A percentile compares a stretch with the other conserved stretches of the same genome.
These are phyloP conservation scores for Meiosimyza decipiens DNA, from an alignment of 2,888 invertebrate genomes.

Conservation along the genomic window DNA sequence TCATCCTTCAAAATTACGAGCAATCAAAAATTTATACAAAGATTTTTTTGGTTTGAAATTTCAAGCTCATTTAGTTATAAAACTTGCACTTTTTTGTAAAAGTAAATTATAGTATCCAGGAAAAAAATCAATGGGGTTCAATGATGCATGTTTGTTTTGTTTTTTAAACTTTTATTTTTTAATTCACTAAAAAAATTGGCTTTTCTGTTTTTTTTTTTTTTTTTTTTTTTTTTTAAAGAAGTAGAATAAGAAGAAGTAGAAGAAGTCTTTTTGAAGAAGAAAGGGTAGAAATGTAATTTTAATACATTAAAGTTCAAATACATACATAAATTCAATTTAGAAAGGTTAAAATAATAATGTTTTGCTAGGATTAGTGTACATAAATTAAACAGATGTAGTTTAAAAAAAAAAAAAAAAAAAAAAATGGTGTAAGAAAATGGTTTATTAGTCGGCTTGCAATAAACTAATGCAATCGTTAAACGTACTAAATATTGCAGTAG, in stretches of 20 bases:
- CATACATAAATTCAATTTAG: conserved; percentile 51
- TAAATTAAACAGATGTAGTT: too few relatives aligned
- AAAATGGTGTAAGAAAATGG: too few relatives aligned
- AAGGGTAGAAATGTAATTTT: not conserved
- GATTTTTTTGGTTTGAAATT: not conserved
- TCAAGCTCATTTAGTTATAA: not conserved
- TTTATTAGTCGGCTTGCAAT: too few relatives aligned
- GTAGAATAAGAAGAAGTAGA: not conserved
- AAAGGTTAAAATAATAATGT: conserved; percentile 41
- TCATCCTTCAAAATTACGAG: conserved; percentile 79
- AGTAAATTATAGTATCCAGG: conserved; percentile 13
- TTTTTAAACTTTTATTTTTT: conserved; percentile 21
- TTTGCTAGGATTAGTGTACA: not conserved
- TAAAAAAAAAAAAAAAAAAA: too few relatives aligned
- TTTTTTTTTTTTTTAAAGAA: not conserved
- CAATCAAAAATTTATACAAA: conserved; percentile 17
- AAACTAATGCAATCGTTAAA: too few relatives aligned
- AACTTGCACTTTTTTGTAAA: not conserved
- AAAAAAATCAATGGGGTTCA: conserved; percentile 8
- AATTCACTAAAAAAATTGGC: too few relatives aligned
- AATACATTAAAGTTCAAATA: conserved; percentile 43
- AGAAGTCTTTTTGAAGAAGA: too few relatives aligned
- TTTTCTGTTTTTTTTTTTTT: not conserved
- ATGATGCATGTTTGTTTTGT: conserved; percentile 25
- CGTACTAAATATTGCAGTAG: too few relatives aligned